Conservation (phyloP, 2,888 invertebrate species). For the Mesodorylaimus sp. region DNA sequence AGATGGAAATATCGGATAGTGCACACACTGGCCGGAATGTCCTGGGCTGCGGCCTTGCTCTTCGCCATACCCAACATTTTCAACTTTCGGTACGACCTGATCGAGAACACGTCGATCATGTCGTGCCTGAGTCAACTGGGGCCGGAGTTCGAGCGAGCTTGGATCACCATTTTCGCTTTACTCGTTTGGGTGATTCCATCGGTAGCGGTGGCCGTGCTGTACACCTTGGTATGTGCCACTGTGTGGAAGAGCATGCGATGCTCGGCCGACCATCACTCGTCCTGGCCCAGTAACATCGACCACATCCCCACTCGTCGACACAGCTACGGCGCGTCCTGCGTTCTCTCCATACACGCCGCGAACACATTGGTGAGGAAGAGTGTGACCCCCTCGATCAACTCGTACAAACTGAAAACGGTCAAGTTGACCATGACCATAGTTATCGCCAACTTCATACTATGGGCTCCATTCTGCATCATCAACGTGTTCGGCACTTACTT, state of each 20-base stretch:
- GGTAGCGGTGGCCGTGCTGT: slow-evolving; percentile 32
- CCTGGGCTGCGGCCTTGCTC: slow-evolving; percentile 34
- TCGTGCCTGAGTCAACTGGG: not conserved
- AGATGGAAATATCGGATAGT: slow-evolving; percentile 27
- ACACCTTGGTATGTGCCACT: slow-evolving; percentile 32
- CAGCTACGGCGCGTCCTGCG: not conserved
- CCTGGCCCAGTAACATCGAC: no score
- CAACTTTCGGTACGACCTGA: slow-evolving; percentile 23
- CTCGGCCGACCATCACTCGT: no score
- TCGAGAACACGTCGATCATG: not conserved
- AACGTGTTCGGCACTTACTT: slow-evolving; percentile 31
- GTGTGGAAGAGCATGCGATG: slow-evolving; percentile 20
- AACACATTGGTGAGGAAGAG: no score
- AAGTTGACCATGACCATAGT: slow-evolving; percentile 31
- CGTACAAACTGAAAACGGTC: slow-evolving; percentile 8
- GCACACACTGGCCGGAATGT: slow-evolving; percentile 32
- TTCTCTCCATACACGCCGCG: no score
- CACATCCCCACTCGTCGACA: no score
- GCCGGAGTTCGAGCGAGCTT: not conserved
- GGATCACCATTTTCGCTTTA: slow-evolving; percentile 26
- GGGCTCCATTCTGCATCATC: slow-evolving; percentile 42
- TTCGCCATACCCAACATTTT: slow-evolving; percentile 35
- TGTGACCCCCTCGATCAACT: not conserved
- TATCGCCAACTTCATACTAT: slow-evolving; percentile 47
- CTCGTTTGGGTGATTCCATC: slow-evolving; percentile 37